phyloP scores from a whole-genome alignment of 2,888 invertebrate species.

The Orthonychiurus folsomi region DNA sequence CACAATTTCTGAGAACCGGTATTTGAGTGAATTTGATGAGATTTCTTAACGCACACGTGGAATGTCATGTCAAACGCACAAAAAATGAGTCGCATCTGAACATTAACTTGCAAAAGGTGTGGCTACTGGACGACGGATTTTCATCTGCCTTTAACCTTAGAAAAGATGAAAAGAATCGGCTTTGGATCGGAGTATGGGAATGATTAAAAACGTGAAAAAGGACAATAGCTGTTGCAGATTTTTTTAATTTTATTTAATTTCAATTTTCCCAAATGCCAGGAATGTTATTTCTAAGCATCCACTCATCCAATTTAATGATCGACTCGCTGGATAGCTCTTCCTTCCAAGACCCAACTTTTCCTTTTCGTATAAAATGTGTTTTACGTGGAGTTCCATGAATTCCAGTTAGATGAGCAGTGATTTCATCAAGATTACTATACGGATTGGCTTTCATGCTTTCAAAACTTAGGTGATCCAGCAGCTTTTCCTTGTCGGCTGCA shows the following conservation, averaged over 20 bases:
- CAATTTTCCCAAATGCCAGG: slow-evolving; percentile 22
- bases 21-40: too few species aligned
- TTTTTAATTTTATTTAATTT: background rate
- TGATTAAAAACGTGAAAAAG: too few species aligned
- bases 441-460: slow-evolving; percentile 72
- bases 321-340: slow-evolving; percentile 66
- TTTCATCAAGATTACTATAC: slow-evolving; percentile 62
- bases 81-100: too few species aligned
- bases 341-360: slow-evolving; percentile 67
- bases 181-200: too few species aligned
- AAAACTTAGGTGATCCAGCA: slow-evolving; percentile 68
- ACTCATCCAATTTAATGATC: slow-evolving; percentile 61
- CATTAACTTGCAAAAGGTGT: too few species aligned
- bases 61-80: too few species aligned
- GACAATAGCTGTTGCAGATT: too few species aligned
- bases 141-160: too few species aligned
- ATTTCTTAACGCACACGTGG: too few species aligned
- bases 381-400: slow-evolving; percentile 43
- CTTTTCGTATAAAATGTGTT: slow-evolving; percentile 59
- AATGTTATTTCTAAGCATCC: slow-evolving; percentile 46
- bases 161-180: too few species aligned
- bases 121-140: too few species aligned
- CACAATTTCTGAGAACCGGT: too few species aligned
- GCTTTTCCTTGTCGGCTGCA: slow-evolving; percentile 56
- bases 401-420: slow-evolving; percentile 39